Evolutionary conservation across 2,888 invertebrate species (phyloP).

Genomic region (Dichetophora obliterata): DNA sequence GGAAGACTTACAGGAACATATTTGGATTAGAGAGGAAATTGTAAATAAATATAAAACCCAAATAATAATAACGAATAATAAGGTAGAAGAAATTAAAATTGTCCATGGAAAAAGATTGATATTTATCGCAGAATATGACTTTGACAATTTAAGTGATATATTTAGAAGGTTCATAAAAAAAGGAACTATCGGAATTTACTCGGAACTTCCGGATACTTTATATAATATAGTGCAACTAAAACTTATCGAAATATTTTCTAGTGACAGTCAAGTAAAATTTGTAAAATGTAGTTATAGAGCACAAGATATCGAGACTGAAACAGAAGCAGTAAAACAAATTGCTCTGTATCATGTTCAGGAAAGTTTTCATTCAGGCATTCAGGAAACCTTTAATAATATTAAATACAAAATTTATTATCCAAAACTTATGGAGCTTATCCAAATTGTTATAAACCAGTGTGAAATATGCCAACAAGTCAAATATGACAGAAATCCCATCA

Average conservation of each 20-base stretch:
- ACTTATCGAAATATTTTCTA: constrained; percentile 1
- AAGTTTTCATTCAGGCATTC: background rate
- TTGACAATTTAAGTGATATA: background rate
- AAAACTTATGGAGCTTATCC: background rate
- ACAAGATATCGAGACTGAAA: background rate
- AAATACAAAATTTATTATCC: constrained; percentile 23
- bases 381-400: background rate
- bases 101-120: constrained; percentile 1
- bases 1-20: constrained; percentile 21
- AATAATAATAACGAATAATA: constrained; percentile 25
- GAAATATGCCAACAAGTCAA: too few species aligned
- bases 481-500: background rate
- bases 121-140: background rate
- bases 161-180: background rate
- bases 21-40: constrained; percentile 3
- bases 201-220: background rate
- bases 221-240: background rate
- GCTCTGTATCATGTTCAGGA: background rate
- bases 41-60: constrained; percentile 32
- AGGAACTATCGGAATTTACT: too few species aligned
- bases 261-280: constrained; percentile 14
- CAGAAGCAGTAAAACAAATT: constrained; percentile 14
- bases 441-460: background rate
- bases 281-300: constrained; percentile 3
- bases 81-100: background rate